Conservation (phyloP, 2,797 vertebrate genomes). For the Lophotriccus pileatus region DNA sequence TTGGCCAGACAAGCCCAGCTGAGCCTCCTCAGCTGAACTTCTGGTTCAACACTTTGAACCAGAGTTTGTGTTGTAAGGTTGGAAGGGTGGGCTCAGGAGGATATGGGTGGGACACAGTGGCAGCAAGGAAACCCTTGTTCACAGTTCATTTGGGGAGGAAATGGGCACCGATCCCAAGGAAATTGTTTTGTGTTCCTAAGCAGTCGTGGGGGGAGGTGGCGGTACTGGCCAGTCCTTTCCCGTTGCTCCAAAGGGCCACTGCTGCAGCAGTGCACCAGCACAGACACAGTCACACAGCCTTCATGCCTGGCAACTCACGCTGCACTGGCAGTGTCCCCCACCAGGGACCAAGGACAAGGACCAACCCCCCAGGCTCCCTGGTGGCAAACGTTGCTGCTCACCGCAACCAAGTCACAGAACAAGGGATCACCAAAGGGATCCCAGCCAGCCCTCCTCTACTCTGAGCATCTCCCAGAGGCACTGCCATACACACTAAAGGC, state of each 20-base stretch:
- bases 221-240: background rate
- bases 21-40: background rate
- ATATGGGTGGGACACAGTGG: slow-evolving; percentile 74
- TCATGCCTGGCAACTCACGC: background rate
- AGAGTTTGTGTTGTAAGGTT: slow-evolving; percentile 47
- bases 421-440: background rate
- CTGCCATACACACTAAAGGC: background rate
- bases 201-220: slow-evolving; percentile 1
- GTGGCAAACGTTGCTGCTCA: background rate
- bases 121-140: slow-evolving; percentile 75
- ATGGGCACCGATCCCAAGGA: slow-evolving; percentile 79
- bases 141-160: slow-evolving; percentile 75
- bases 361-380: rapidly evolving
- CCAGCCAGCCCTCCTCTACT: background rate
- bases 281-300: background rate
- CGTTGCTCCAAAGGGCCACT: background rate
- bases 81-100: slow-evolving; percentile 74
- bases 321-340: background rate
- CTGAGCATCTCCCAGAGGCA: background rate
- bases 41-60: background rate
- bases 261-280: background rate
- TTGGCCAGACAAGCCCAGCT: background rate
- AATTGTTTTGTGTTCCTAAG: slow-evolving; percentile 77
- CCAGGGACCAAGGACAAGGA: background rate
- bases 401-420: rapidly evolving